phyloP scores from a whole-genome alignment of 2,113 vertebrate species.

The Pachypanchax playfairii region DNA sequence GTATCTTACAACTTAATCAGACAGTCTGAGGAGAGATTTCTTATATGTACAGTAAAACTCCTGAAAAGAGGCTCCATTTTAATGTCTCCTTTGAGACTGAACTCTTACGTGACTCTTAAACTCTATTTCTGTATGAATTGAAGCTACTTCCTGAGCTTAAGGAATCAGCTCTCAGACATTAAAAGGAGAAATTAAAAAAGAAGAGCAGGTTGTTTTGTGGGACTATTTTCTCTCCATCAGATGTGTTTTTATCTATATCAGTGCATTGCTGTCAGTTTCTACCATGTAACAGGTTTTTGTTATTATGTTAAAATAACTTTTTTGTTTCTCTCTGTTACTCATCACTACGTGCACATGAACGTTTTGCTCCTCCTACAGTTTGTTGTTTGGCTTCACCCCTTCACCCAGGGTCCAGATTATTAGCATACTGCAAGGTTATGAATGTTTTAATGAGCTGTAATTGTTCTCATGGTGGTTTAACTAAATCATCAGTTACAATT shows the following conservation, averaged over 20 bases:
- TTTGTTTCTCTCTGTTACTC: slow-evolving; percentile 43
- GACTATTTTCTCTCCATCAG: slow-evolving; percentile 36
- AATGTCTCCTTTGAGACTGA: too few relatives aligned
- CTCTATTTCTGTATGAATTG: slow-evolving; percentile 56
- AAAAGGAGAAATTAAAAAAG: slow-evolving; percentile 4
- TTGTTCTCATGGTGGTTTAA: background rate
- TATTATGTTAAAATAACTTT: slow-evolving; percentile 39
- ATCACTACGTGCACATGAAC: slow-evolving; percentile 26
- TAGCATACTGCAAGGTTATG: background rate
- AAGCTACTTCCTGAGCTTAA: slow-evolving; percentile 35
- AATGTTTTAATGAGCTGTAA: background rate
- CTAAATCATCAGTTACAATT: background rate
- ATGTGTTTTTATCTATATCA: slow-evolving; percentile 22
- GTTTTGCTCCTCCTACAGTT: background rate
- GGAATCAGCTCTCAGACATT: slow-evolving; percentile 26
- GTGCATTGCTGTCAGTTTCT: slow-evolving; percentile 37
- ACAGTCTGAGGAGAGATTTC: background rate
- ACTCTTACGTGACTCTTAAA: slow-evolving; percentile 56
- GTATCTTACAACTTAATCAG: too few relatives aligned
- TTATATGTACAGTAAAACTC: background rate
- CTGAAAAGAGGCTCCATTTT: too few relatives aligned
- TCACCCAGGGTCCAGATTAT: background rate
- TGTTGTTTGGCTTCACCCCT: background rate
- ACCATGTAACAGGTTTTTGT: slow-evolving; percentile 41
- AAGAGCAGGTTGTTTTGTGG: slow-evolving; percentile 8